Base-by-base conservation (phyloP, 2,888 invertebrate genomes). In the Drosophila lacicola region DNA sequence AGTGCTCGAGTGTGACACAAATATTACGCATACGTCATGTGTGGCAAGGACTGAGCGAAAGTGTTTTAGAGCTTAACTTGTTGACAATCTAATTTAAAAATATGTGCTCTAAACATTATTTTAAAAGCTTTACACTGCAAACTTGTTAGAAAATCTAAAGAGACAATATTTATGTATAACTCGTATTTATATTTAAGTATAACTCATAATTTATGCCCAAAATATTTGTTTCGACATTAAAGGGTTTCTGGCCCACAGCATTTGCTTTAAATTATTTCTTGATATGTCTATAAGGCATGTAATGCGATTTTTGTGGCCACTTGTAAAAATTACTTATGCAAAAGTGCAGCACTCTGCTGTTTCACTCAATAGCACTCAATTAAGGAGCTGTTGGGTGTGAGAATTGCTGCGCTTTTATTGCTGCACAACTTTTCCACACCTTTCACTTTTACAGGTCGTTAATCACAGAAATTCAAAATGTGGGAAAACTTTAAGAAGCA, bases 381-480 rank as follows among this genome's bases (percentile, higher is more conserved):
- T 82, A 82, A 60, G 55, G 8, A 58, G 63, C 36, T 39, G 37
- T 64, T 57, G 6, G 66, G 49, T 55, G 33, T 29, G 62, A 42
- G 55, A 25, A 37, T 63, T 49, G 49, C 45, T 39, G 21, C 17
- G 19, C 25, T 17, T n/a, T 49, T 44, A 11, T 49, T n/a, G 46
- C 39, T 44, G 19, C 45, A 36, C 21, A 47, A 56, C 44, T 58
- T 79, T 44, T 70, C 68, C 78, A 50, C 85, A 74, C 74, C 82
- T 89, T 87, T 84, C 74, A 73, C 69, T 89, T 81, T 89, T 62
- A 65, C 82, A 70, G 88, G 72, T 74, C 88, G 84, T 88, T 87
- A 89, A 88, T 78, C 80, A 84, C 71, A 45, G 82, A 42, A 53
- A 51, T n/a, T 47, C 29, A 37, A 62, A 56, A 49, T 62, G 55